Percentiles rank a stretch among this genome's conserved stretches.
phyloP scores from a whole-genome alignment of 2,797 vertebrate species.

The Neosilurus mollespiculum region DNA sequence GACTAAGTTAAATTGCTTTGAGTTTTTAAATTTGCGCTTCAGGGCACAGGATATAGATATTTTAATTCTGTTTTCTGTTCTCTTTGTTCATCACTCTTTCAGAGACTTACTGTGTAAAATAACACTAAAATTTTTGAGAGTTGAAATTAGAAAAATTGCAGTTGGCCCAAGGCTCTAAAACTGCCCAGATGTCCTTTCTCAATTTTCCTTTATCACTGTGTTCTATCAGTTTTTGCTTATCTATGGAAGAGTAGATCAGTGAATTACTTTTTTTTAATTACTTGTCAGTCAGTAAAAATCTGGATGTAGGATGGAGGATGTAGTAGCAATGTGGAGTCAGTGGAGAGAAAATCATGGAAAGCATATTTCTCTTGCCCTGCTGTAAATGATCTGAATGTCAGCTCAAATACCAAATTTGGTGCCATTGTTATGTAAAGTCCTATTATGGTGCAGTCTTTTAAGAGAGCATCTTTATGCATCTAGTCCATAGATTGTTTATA shows the following conservation, averaged over 20 bases:
- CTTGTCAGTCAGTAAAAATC: neutral
- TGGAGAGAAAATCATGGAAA: neutral
- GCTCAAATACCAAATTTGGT: neutral
- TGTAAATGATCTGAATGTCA: neutral
- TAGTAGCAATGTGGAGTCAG: neutral
- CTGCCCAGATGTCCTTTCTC: too few species aligned
- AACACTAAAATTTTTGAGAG: too few species aligned
- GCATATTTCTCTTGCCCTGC: neutral
- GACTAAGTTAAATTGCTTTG: too few species aligned
- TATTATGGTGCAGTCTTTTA: neutral
- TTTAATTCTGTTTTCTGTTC: too few species aligned
- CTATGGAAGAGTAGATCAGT: neutral
- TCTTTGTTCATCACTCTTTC: too few species aligned
- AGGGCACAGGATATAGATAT: too few species aligned
- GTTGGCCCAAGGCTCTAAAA: too few species aligned
- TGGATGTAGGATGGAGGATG: too few species aligned
- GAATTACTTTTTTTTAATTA: neutral
- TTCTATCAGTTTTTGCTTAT: neutral
- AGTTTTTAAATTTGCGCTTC: too few species aligned
- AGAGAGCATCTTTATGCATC: neutral
- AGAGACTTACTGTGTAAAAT: too few species aligned
- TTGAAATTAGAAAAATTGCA: too few species aligned
- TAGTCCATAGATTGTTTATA: neutral
- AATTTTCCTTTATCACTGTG: neutral
- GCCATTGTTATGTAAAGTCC: neutral